A percentile compares a stretch with the other conserved stretches of the same genome.
Conservation (phyloP, 37 sponge, comb jelly and placozoan genomes). For the Aplysina aerophoba region DNA sequence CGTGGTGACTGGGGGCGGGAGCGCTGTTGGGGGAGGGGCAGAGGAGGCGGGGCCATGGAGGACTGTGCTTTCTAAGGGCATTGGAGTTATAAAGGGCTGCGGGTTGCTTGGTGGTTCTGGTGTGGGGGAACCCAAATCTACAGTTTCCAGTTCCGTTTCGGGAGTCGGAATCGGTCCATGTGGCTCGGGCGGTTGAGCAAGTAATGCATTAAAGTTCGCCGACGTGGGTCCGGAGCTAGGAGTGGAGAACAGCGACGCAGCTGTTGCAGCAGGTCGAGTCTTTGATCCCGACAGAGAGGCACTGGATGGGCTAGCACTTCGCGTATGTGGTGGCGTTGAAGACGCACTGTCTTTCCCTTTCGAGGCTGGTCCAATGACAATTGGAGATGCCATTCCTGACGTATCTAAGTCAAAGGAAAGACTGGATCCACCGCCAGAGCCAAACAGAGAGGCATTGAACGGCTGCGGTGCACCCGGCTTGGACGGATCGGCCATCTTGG, state of each 20-base stretch:
- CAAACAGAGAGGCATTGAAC: slow-evolving; percentile 20
- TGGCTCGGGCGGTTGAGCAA: background rate
- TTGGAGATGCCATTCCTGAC: background rate
- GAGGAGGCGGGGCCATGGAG: background rate
- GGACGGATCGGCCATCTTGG: slow-evolving; percentile 28
- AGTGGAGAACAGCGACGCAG: background rate
- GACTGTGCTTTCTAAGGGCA: background rate
- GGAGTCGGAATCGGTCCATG: background rate
- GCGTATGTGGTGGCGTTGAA: background rate
- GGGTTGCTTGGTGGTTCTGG: background rate
- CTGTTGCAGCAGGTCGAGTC: too few relatives aligned
- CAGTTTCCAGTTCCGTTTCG: slow-evolving; percentile 5
- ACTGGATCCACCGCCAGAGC: background rate
- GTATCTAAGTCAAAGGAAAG: slow-evolving; percentile 16
- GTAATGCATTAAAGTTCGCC: background rate
- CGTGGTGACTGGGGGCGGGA: background rate
- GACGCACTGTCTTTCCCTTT: background rate
- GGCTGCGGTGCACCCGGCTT: background rate
- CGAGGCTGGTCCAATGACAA: slow-evolving; percentile 11
- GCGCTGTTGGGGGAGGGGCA: background rate
- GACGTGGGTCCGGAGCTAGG: background rate
- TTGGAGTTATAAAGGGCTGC: background rate
- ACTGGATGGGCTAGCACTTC: too few relatives aligned
- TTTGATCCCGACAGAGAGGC: too few relatives aligned
- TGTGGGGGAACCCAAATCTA: background rate